phyloP scores from a whole-genome alignment of 1,140 invertebrate species.

The Trachymyrmex septentrionalis region DNA sequence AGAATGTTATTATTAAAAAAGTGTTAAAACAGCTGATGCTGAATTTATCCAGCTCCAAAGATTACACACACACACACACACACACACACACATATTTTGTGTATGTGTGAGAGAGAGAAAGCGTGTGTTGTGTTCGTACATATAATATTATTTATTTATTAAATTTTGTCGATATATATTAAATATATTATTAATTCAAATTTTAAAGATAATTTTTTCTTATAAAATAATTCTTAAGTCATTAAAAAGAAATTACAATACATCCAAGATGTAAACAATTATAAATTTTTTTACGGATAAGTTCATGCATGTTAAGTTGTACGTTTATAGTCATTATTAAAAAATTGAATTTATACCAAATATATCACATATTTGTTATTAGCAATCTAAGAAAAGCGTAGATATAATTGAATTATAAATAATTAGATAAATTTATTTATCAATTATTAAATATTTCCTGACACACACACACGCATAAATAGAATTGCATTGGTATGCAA shows the following conservation, averaged over 20 bases:
- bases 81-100: no score
- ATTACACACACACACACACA: background rate
- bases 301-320: background rate
- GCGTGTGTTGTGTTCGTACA: no score
- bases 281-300: slow-evolving; percentile 14
- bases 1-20: no score
- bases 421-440: slow-evolving; percentile 7
- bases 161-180: background rate
- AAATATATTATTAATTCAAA: slow-evolving; percentile 27
- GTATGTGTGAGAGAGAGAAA: background rate
- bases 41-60: slow-evolving; percentile 9
- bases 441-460: background rate
- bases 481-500: background rate
- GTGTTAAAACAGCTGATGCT: slow-evolving; percentile 4
- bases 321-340: slow-evolving; percentile 35
- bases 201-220: slow-evolving; percentile 24
- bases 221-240: slow-evolving; percentile 33
- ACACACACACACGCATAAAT: background rate
- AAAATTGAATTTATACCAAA: slow-evolving; percentile 34
- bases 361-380: slow-evolving; percentile 43
- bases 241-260: slow-evolving; percentile 45
- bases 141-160: slow-evolving; percentile 4
- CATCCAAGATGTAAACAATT: slow-evolving; percentile 31
- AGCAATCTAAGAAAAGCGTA: slow-evolving; percentile 10
- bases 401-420: background rate